phyloP scores from a whole-genome alignment of 1,140 invertebrate species.

The Augochlora pura region DNA sequence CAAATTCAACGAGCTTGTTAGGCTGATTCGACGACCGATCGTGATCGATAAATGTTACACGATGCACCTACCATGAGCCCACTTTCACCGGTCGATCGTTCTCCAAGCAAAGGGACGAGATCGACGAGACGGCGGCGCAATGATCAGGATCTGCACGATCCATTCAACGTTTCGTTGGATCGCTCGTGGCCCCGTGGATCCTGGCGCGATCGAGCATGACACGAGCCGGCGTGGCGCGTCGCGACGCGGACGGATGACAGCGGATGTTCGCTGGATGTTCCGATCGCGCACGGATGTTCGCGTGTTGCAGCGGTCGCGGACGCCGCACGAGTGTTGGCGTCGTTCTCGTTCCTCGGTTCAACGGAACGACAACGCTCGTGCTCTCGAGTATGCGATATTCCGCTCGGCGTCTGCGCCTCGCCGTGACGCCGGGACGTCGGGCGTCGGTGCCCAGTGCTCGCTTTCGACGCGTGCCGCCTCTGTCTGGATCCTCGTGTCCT shows the following conservation, averaged over 20 bases:
- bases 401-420: constrained; percentile 33
- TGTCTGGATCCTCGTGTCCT: not conserved
- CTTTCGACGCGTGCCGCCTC: constrained; percentile 7
- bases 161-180: not conserved
- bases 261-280: not conserved
- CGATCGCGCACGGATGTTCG: not conserved
- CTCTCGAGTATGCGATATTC: constrained; percentile 1
- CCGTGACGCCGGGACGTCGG: not conserved
- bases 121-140: not conserved
- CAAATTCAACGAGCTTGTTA: too few species aligned
- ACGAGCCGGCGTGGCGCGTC: not conserved
- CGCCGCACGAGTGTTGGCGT: constrained; percentile 52
- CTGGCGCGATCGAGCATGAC: not conserved
- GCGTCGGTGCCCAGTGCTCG: not conserved
- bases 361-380: constrained; percentile 33
- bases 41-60: too few species aligned
- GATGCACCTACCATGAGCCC: not conserved
- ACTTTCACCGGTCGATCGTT: not conserved
- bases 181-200: not conserved
- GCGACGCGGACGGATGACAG: not conserved
- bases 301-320: constrained; percentile 41
- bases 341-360: constrained; percentile 40
- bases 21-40: too few species aligned
- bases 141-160: not conserved
- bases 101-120: not conserved